phyloP scores from a whole-genome alignment of 1,140 invertebrate species.

The Contarinia nasturtii region DNA sequence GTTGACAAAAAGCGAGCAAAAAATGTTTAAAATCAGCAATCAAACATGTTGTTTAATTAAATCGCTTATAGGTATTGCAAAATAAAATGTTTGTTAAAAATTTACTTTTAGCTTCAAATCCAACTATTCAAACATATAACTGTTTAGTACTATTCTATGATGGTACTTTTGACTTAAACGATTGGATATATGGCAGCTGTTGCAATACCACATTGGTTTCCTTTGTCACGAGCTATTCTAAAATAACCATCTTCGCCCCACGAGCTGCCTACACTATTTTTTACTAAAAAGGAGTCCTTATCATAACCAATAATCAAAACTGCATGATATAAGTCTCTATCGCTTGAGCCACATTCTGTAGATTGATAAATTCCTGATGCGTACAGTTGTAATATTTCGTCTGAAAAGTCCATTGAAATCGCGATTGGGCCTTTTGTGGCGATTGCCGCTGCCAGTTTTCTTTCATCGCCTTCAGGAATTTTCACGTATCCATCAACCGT shows the following conservation, averaged over 20 bases:
- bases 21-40: no score
- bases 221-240: slow-evolving; percentile 49
- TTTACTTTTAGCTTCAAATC: no score
- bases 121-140: no score
- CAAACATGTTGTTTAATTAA: no score
- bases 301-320: slow-evolving; percentile 71
- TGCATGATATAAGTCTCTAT: slow-evolving; percentile 50
- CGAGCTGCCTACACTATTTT: slow-evolving; percentile 44
- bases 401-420: slow-evolving; percentile 79
- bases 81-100: no score
- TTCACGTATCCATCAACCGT: slow-evolving; percentile 71
- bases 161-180: no score
- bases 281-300: slow-evolving; percentile 54
- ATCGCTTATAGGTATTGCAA: no score
- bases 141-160: no score
- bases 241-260: slow-evolving; percentile 62
- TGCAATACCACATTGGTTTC: slow-evolving; percentile 61
- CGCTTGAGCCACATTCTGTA: slow-evolving; percentile 34
- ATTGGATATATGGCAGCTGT: slow-evolving; percentile 43
- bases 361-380: slow-evolving; percentile 33
- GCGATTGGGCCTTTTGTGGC: slow-evolving; percentile 69
- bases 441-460: slow-evolving; percentile 48
- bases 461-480: slow-evolving; percentile 55
- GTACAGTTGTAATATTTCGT: slow-evolving; percentile 37
- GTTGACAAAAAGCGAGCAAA: no score